Evolutionary conservation across 2,113 vertebrate species (phyloP), one percentile per base, ranked within the genome.

Genomic region (Crotalus viridis): DNA sequence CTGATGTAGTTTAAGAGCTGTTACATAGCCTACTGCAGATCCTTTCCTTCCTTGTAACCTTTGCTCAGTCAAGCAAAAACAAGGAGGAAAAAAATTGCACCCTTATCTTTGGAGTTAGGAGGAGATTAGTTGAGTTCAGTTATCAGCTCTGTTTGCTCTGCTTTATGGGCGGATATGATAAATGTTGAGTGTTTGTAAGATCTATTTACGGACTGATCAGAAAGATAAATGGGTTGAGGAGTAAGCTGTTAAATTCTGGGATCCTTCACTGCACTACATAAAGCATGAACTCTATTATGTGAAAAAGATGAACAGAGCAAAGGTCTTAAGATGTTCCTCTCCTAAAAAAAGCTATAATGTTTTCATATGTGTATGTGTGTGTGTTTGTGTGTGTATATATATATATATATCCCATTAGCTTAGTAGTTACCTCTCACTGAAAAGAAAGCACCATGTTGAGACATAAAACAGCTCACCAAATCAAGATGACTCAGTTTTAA

Each of bases 161-260:
- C 85, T 93, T 90, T 93, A 93, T 89, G 88, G 74, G 43, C 51
- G 4, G 69, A 22, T 51, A 85, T 93, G 69, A 93, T 93, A n/a
- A 89, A 93, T 64, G 88, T 15, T 93, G 88, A 89, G 74, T 93
- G 69, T 93, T 90, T 89, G 51, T 46, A 89, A 61, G 88, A 85
- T 46, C 91, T 89, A 43, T 89, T 92, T 92, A 81, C 61, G 51
- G 91, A 88, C 43, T 39, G 87, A 89, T 89, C 88, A 89, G 88
- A 92, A 93, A 89, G 92, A 93, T 85, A 85, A 85, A 90, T 93
- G 88, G 55, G 43, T 85, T 85, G 55, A 52, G 87, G 54, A 89
- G 54, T 85, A 89, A 89, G 88, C 88, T 93, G 39, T 93, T 90
- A 93, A 93, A 89, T 90, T 61, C 88, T 46, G 10, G 69, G 19